phyloP scores from a whole-genome alignment of 2,797 vertebrate genomes.

The Muscicapa comitata region DNA sequence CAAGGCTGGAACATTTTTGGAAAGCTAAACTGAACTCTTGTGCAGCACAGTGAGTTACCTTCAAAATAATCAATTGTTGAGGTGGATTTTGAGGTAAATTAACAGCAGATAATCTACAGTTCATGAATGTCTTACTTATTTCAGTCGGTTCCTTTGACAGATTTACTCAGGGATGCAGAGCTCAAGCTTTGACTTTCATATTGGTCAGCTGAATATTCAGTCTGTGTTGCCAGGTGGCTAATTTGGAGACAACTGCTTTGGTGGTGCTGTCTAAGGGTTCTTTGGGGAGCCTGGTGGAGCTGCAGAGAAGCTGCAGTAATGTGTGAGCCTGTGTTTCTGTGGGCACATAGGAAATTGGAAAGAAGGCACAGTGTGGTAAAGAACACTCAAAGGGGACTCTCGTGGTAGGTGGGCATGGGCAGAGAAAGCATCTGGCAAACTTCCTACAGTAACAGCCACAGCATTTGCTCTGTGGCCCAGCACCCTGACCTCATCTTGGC shows the following conservation, averaged over 20 bases:
- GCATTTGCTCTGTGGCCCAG: neutral
- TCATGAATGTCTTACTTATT: neutral
- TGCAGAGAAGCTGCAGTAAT: neutral
- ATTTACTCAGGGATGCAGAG: neutral
- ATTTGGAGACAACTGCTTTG: neutral
- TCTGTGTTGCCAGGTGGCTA: neutral
- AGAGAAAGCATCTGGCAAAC: conserved; percentile 9
- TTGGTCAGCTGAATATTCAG: neutral
- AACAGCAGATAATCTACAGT: neutral
- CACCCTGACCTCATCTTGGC: conserved; percentile 34
- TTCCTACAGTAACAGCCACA: neutral
- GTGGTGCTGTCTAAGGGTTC: neutral
- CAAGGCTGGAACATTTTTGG: neutral
- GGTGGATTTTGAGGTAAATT: neutral
- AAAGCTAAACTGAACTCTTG: neutral
- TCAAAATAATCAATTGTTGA: neutral
- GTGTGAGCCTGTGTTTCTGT: neutral
- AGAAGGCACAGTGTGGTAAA: neutral
- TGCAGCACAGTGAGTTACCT: neutral
- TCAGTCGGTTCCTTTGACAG: neutral
- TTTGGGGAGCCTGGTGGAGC: neutral
- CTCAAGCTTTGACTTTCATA: neutral
- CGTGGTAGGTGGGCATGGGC: neutral
- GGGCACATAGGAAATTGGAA: neutral
- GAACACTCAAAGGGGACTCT: neutral